phyloP scores from a whole-genome alignment of 2,113 vertebrate genomes.

The Eira barbara region DNA sequence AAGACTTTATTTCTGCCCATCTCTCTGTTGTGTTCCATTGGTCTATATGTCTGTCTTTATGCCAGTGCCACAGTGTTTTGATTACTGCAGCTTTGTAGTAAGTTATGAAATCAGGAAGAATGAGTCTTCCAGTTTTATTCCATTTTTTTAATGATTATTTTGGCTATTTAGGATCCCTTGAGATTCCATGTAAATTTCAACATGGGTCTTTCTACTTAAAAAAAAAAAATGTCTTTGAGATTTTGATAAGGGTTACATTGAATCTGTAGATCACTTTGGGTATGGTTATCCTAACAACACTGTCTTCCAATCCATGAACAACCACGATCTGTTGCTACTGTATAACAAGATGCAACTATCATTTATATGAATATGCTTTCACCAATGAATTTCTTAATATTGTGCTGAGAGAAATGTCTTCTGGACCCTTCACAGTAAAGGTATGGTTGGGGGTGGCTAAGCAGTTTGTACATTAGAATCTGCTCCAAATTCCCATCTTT shows the following conservation, averaged over 20 bases:
- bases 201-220: neutral
- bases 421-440: neutral
- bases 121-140: neutral
- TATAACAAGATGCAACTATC: neutral
- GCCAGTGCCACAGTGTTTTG: neutral
- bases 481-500: neutral
- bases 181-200: neutral
- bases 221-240: too few relatives aligned
- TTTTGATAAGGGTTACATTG: neutral
- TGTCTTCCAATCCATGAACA: neutral
- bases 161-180: neutral
- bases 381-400: neutral
- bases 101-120: neutral
- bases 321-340: neutral
- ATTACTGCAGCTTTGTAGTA: neutral
- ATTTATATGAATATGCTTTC: neutral
- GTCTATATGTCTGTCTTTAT: neutral
- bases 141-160: neutral
- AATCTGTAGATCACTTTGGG: neutral
- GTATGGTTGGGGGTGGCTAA: neutral
- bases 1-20: neutral
- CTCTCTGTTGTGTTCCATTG: neutral
- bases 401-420: neutral
- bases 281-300: neutral
- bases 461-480: neutral